phyloP scores from a whole-genome alignment of 2,888 invertebrate species.

The Perizoma flavofasciatum region DNA sequence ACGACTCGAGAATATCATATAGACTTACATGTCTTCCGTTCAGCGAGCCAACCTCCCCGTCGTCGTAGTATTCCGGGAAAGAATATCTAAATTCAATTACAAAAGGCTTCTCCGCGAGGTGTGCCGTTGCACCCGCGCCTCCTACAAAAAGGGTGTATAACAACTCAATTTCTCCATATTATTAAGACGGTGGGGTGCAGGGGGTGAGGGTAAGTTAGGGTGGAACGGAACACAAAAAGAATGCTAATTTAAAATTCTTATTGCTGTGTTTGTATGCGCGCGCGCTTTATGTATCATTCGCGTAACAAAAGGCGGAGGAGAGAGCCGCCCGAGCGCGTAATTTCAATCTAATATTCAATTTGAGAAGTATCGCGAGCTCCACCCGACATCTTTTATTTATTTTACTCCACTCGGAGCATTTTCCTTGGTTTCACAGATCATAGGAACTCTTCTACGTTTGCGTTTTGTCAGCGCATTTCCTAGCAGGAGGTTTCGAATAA shows the following conservation, averaged over 20 bases:
- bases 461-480: conserved; percentile 30
- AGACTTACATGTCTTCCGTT: conserved; percentile 67
- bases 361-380: conserved; percentile 74
- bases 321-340: conserved; percentile 78
- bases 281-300: conserved; percentile 80
- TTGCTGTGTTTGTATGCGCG: conserved; percentile 81
- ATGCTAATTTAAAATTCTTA: conserved; percentile 84
- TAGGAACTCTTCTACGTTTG: conserved; percentile 48
- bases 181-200: conserved; percentile 75
- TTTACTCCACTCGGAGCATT: conserved; percentile 62
- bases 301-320: conserved; percentile 77
- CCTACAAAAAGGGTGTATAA: conserved; percentile 79
- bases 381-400: conserved; percentile 76
- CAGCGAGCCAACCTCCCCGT: conserved; percentile 67
- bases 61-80: conserved; percentile 74
- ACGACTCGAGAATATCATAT: conserved; percentile 71
- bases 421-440: conserved; percentile 61
- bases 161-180: conserved; percentile 83
- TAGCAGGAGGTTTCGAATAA: conserved; percentile 2
- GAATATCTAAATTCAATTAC: conserved; percentile 84
- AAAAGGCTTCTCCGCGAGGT: conserved; percentile 78
- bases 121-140: conserved; percentile 79
- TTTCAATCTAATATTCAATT: conserved; percentile 83
- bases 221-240: conserved; percentile 79
- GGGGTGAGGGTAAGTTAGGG: conserved; percentile 63